Conservation (phyloP, 2,888 invertebrate species). For the Hermodice carunculata region DNA sequence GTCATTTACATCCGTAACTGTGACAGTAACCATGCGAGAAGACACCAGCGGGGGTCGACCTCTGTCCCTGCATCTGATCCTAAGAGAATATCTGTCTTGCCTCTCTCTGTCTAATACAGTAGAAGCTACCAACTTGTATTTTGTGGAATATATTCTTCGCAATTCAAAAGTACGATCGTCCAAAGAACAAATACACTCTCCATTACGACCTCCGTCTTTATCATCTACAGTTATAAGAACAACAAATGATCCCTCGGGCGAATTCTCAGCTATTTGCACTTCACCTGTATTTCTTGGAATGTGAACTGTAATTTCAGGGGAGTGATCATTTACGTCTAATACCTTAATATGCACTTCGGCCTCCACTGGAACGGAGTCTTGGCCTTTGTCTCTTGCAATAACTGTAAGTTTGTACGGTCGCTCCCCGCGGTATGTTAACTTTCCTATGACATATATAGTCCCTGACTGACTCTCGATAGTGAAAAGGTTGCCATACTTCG, state of each 20-base stretch:
- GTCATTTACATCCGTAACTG: constrained; percentile 83
- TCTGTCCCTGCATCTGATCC: constrained; percentile 28
- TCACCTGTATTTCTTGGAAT: constrained; percentile 22
- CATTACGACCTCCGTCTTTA: constrained; percentile 13
- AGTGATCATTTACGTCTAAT: constrained; percentile 37
- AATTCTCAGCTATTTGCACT: constrained; percentile 32
- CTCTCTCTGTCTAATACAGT: constrained; percentile 33
- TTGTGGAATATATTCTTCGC: constrained; percentile 15
- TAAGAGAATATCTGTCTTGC: constrained; percentile 5
- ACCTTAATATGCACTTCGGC: constrained; percentile 33
- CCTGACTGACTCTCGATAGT: constrained; percentile 31
- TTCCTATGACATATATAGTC: constrained; percentile 19
- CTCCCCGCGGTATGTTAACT: constrained; percentile 27
- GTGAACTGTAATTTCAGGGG: constrained; percentile 30
- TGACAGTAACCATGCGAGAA: constrained; percentile 82
- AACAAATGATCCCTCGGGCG: constrained; percentile 10
- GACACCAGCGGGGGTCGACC: constrained; percentile 24
- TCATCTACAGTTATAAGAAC: constrained; percentile 17
- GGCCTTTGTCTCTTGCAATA: constrained; percentile 24
- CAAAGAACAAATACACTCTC: constrained; percentile 9
- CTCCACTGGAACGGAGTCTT: constrained; percentile 7
- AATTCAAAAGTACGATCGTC: constrained; percentile 18
- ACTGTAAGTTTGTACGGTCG: constrained; percentile 22
- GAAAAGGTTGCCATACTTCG: constrained; percentile 18
- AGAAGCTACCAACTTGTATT: constrained; percentile 34